Percentiles rank a stretch among this genome's conserved stretches.
phyloP scores from a whole-genome alignment of 2,797 vertebrate species.

The Ctenopoma multispine region DNA sequence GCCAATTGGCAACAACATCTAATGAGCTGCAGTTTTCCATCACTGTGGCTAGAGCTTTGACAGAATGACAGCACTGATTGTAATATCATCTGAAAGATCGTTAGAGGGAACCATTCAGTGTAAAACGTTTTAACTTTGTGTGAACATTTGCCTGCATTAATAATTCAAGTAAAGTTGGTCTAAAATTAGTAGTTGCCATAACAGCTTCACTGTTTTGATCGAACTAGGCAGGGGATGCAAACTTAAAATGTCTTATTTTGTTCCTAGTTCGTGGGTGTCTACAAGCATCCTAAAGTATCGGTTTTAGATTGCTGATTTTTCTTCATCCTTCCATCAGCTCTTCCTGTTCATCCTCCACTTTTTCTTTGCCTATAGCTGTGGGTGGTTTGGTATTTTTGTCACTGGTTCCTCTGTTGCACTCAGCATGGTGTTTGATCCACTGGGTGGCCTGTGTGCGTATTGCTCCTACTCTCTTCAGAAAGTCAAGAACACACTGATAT shows the following conservation, averaged over 20 bases:
- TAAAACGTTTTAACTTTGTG: constrained; percentile 31
- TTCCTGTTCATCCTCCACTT: constrained; percentile 25
- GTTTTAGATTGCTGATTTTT: constrained; percentile 38
- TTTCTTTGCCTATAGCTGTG: constrained; percentile 32
- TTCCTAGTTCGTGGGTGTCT: constrained; percentile 59
- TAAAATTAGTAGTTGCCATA: constrained; percentile 37
- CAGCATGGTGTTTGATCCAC: constrained; percentile 59
- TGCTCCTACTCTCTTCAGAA: constrained; percentile 57
- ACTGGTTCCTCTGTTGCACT: constrained; percentile 42
- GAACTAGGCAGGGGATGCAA: constrained; percentile 58
- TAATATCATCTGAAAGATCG: constrained; percentile 7
- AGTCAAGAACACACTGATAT: constrained; percentile 67
- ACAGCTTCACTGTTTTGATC: constrained; percentile 40
- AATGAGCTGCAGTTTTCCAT: not conserved
- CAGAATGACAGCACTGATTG: constrained; percentile 4
- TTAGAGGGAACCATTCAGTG: constrained; percentile 20
- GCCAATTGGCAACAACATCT: not conserved
- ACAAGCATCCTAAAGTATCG: constrained; percentile 42
- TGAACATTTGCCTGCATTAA: constrained; percentile 58
- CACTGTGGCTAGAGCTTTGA: constrained; percentile 5
- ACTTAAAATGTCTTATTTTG: constrained; percentile 72
- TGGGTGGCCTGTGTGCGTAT: constrained; percentile 63
- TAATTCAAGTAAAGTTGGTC: constrained; percentile 45
- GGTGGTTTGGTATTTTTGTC: constrained; percentile 43
- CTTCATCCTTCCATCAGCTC: constrained; percentile 11